These are phyloP conservation scores for Styela clava DNA, from an alignment of 23 tunicate species.

Conservation along the genomic window DNA sequence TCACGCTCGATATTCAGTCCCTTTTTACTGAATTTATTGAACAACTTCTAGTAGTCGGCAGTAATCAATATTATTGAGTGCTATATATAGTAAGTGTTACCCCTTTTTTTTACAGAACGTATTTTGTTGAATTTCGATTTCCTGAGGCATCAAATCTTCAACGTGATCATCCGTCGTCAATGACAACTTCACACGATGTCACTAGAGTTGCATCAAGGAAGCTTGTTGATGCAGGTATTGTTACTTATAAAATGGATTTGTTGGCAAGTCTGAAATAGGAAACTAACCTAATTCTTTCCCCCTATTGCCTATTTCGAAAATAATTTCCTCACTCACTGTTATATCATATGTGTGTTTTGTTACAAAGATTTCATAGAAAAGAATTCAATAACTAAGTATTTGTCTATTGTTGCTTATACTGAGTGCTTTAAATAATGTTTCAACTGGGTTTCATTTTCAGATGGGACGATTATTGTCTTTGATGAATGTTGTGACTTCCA, in stretches of 20 bases:
- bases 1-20: no score
- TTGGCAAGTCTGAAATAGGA: no score
- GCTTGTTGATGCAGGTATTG: constrained; percentile 5
- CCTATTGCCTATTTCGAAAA: no score
- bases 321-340: neutral
- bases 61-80: no score
- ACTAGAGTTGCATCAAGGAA: constrained; percentile 72
- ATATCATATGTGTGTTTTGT: neutral
- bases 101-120: constrained; percentile 51
- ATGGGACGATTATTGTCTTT: constrained; percentile 28
- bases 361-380: neutral
- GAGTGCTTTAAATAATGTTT: no score
- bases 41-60: no score
- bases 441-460: constrained; percentile 1
- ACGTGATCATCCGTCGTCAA: constrained; percentile 31
- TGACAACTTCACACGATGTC: constrained; percentile 60
- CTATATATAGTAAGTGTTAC: no score
- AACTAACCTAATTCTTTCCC: no score
- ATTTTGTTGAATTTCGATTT: constrained; percentile 76
- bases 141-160: constrained; percentile 26
- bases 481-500: constrained; percentile 51
- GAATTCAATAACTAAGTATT: no score
- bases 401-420: no score
- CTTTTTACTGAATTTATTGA: no score
- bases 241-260: no score